Percentiles rank a stretch among this genome's conserved stretches.
Evolutionary conservation across 2,113 vertebrate species (phyloP).

Genomic region (Sorex araneus): DNA sequence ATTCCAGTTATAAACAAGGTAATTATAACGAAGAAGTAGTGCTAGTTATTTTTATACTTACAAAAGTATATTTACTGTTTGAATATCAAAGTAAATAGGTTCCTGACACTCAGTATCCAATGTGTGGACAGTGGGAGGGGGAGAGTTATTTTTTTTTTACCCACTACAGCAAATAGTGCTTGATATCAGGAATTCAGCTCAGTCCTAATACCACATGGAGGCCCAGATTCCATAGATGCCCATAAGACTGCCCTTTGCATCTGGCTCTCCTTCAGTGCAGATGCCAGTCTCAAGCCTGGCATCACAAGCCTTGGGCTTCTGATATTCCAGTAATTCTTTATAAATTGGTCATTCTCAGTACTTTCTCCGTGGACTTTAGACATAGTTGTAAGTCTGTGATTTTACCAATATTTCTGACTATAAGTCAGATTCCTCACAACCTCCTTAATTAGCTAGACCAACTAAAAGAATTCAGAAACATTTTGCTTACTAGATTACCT

Average conservation of each 20-base stretch:
- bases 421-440: neutral
- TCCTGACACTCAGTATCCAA: neutral
- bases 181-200: neutral
- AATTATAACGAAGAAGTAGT: constrained; percentile 57
- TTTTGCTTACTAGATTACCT: neutral
- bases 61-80: constrained; percentile 43
- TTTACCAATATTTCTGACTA: neutral
- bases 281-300: neutral
- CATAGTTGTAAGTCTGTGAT: neutral
- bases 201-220: neutral
- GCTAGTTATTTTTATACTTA: constrained; percentile 36
- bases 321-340: neutral
- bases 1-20: constrained; percentile 99
- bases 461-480: neutral
- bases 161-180: neutral
- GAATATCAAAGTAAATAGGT: neutral
- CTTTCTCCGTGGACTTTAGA: neutral
- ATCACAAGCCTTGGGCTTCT: neutral
- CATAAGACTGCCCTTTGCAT: neutral
- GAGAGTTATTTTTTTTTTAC: neutral
- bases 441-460: neutral
- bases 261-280: neutral
- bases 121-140: neutral
- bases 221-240: neutral
- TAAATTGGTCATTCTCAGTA: neutral